Evolutionary conservation across 2,888 invertebrate genomes (phyloP).

Genomic region (Ichneumon xanthorius): DNA sequence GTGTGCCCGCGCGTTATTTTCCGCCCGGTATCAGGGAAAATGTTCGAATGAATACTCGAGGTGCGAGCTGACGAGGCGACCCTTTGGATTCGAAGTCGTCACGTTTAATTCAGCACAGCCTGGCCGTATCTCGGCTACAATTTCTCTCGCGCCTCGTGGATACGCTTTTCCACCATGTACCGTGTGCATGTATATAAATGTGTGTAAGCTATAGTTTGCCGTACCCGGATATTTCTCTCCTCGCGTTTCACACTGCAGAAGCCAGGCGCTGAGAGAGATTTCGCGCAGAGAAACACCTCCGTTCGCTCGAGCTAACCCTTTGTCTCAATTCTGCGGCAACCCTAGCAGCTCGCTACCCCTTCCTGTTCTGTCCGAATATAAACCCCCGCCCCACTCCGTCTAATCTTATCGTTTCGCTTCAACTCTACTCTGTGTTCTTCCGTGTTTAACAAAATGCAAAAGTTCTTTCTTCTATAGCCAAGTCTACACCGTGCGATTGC

Average conservation of each 20-base stretch:
- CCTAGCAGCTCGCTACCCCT: background rate
- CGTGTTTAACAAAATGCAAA: background rate
- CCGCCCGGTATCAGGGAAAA: slow-evolving; percentile 26
- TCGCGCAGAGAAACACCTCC: slow-evolving; percentile 35
- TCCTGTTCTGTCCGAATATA: background rate
- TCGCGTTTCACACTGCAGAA: slow-evolving; percentile 22
- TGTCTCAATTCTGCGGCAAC: slow-evolving; percentile 35
- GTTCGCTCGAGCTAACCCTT: slow-evolving; percentile 30
- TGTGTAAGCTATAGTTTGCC: slow-evolving; percentile 8
- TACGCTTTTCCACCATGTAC: background rate
- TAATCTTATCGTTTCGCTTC: slow-evolving; percentile 23
- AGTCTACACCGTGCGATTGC: background rate
- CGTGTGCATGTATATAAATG: background rate
- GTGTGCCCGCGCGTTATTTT: background rate
- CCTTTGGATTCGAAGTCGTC: slow-evolving; percentile 48
- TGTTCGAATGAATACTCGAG: slow-evolving; percentile 32
- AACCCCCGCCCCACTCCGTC: background rate
- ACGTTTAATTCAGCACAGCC: slow-evolving; percentile 39
- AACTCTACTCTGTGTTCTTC: background rate
- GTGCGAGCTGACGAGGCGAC: slow-evolving; percentile 25
- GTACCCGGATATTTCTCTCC: background rate
- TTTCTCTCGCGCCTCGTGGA: slow-evolving; percentile 30
- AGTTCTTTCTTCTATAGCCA: background rate
- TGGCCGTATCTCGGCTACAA: slow-evolving; percentile 5
- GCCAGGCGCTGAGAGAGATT: slow-evolving; percentile 11